Evolutionary conservation across 2,797 vertebrate species (phyloP).

Genomic region (Valencia hispanica): DNA sequence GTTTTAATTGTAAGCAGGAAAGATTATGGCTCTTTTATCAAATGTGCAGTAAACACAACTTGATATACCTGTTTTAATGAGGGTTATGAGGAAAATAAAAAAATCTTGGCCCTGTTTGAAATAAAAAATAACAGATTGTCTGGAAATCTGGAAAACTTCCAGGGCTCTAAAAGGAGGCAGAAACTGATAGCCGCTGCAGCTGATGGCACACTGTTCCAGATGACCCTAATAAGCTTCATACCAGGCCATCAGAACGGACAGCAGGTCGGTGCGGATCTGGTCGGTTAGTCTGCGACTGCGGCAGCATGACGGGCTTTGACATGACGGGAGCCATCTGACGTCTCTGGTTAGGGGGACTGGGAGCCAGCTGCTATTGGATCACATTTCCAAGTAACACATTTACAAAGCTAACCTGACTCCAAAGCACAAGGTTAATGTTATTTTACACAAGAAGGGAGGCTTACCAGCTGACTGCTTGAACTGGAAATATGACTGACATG

Average conservation of each 20-base stretch:
- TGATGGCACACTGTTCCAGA: conserved; percentile 7
- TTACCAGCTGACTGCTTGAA: conserved; percentile 85
- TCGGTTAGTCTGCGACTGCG: conserved; percentile 82
- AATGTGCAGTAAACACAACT: conserved; percentile 6
- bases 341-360: conserved; percentile 91
- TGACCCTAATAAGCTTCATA: conserved; percentile 75
- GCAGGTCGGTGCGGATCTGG: conserved; percentile 83
- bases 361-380: conserved; percentile 88
- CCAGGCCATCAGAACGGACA: conserved; percentile 89
- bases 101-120: conserved; percentile 16
- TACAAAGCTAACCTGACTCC: neutral
- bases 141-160: conserved; percentile 27
- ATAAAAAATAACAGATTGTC: conserved; percentile 33
- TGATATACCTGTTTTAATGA: conserved; percentile 16
- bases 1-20: neutral
- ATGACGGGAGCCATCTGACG: conserved; percentile 87
- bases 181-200: conserved; percentile 5
- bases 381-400: conserved; percentile 34
- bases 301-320: conserved; percentile 96
- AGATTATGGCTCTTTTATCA: neutral
- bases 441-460: conserved; percentile 51
- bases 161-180: conserved; percentile 5
- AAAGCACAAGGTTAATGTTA: neutral
- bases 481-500: conserved; percentile 82
- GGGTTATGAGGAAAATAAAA: conserved; percentile 10